A percentile compares a stretch with the other conserved stretches of the same genome.
These are phyloP conservation scores for Amphiprion clarkii DNA, from an alignment of 2,797 vertebrate species.

Conservation along the genomic window DNA sequence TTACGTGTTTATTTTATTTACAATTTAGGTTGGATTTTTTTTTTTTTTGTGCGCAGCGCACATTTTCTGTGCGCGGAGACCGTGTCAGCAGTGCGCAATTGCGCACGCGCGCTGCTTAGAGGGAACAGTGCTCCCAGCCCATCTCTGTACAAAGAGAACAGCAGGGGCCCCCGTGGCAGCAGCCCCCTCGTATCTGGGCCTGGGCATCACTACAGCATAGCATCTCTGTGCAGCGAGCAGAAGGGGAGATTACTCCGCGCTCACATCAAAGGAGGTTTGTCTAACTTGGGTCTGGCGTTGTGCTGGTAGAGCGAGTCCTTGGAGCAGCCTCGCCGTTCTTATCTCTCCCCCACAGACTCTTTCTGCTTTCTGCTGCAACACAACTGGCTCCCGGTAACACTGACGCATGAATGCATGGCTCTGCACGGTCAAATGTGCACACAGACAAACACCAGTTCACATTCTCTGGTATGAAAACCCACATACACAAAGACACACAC, in stretches of 20 bases:
- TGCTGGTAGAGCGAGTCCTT: constrained; percentile 77
- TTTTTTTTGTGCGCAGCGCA: no score
- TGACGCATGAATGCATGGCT: constrained; percentile 62
- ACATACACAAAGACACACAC: constrained; percentile 28
- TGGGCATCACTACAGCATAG: constrained; percentile 64
- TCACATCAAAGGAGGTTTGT: constrained; percentile 84
- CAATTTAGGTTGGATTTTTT: no score
- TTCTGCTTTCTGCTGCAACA: constrained; percentile 76
- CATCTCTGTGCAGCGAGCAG: constrained; percentile 63
- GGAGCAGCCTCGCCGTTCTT: constrained; percentile 77
- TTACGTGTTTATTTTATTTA: no score
- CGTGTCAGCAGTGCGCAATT: no score
- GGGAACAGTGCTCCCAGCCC: constrained; percentile 2
- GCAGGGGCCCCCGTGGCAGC: constrained; percentile 52
- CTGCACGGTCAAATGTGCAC: constrained; percentile 58
- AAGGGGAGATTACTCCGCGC: constrained; percentile 74
- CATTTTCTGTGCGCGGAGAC: no score
- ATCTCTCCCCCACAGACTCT: constrained; percentile 83
- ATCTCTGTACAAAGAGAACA: constrained; percentile 55
- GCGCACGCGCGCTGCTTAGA: no score
- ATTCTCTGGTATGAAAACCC: constrained; percentile 43
- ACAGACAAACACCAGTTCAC: constrained; percentile 42
- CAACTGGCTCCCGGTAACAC: constrained; percentile 75
- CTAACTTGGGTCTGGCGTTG: constrained; percentile 79
- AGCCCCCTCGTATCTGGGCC: constrained; percentile 61